Conservation (phyloP, 2,797 vertebrate species). For the Sibirionetta formosa region DNA sequence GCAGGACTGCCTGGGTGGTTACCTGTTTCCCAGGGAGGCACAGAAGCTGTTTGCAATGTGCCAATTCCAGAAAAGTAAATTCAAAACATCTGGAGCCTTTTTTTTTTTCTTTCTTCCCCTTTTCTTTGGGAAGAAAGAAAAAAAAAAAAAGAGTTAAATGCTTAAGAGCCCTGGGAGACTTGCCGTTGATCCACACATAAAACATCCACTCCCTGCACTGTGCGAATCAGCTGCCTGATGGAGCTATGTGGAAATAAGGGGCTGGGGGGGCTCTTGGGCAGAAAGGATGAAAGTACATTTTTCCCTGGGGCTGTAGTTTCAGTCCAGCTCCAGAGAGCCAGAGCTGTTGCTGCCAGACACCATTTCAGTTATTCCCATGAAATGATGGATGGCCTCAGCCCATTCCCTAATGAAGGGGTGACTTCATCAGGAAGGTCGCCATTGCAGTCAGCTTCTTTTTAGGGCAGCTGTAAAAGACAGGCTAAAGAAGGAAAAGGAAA, state of each 20-base stretch:
- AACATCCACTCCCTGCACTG: slow-evolving; percentile 9
- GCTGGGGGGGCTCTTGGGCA: slow-evolving; percentile 66
- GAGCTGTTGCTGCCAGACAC: slow-evolving; percentile 31
- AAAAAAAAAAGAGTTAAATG: slow-evolving; percentile 3
- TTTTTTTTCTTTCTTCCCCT: not conserved
- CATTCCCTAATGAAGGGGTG: slow-evolving; percentile 28
- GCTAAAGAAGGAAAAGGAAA: not conserved
- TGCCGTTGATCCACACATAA: slow-evolving; percentile 3
- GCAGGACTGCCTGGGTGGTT: not conserved
- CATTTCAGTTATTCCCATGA: not conserved
- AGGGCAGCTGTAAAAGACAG: not conserved
- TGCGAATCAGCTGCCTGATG: not conserved
- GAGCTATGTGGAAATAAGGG: slow-evolving; percentile 6
- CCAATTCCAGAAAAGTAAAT: slow-evolving; percentile 20
- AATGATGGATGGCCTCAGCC: slow-evolving; percentile 48
- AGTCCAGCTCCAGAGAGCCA: slow-evolving; percentile 39
- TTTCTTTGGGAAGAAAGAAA: too few species aligned
- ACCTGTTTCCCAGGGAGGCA: not conserved
- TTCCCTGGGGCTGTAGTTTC: slow-evolving; percentile 56
- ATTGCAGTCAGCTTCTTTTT: not conserved
- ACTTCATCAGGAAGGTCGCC: slow-evolving; percentile 26
- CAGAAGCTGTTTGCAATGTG: not conserved
- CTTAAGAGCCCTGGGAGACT: slow-evolving; percentile 34
- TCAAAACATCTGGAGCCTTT: slow-evolving; percentile 44
- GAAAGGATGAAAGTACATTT: slow-evolving; percentile 57